Evolutionary conservation across 2,888 invertebrate species (phyloP), one percentile per base, ranked within the genome.

Genomic region (Oligia strigilis): DNA sequence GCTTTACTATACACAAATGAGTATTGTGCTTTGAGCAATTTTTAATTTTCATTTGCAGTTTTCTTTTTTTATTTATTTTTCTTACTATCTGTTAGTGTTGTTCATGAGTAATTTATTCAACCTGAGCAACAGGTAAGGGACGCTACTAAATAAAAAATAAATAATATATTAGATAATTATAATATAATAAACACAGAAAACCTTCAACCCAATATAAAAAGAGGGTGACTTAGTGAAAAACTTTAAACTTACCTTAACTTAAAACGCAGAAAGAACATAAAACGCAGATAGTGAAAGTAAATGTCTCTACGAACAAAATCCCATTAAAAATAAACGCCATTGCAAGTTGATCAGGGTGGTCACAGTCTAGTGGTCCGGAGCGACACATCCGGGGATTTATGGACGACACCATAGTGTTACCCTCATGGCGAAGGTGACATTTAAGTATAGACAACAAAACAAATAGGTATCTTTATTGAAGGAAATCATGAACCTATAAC

Each of bases 341-440:
- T 81, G 87, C 76, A 90, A 90, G 90, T 88, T 88, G 89, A 89
- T 89, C 93, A 93, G 93, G 93, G 91, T 82, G 86, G 87, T 88
- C 91, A 93, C 93, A 95, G 93, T 93, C 93, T 91, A 92, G 81
- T 93, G 94, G 89, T 71, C 90, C 87, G 92, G 84, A 91, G 91
- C 89, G 84, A 89, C 91, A 91, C 93, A 94, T 95, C 95, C 95
- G 95, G 94, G 88, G 90, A 88, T 86, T 88, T 69, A 40, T 72
- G 79, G 75, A 84, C 81, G 75, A 84, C 81, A 79, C 78, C 73
- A 14, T 73, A 72, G 78, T 36, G 60, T 43, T 55, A 67, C 49
- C 72, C 81, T 80, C 43, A 55, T 67, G 13, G 69, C 62, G 9
- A 29, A 49, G 4, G 49, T 55, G 58, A 79, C 43, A 52, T 49